Evolutionary conservation across 2,888 invertebrate genomes (phyloP), one percentile per base, ranked within the genome.

Genomic region (Drosophila meridiana): DNA sequence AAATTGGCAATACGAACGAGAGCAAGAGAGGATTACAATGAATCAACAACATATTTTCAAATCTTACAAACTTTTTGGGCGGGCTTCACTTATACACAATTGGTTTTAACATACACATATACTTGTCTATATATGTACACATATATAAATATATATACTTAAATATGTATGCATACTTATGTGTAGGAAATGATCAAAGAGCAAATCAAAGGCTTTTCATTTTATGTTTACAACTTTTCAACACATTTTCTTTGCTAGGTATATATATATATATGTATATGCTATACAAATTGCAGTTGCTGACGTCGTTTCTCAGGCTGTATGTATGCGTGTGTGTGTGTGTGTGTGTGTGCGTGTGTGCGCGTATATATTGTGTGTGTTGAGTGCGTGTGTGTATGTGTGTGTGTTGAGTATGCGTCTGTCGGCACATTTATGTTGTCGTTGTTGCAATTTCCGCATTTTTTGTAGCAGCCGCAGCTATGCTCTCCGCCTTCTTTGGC

Each of bases 1-100:
- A 82, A 91, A 88, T 90, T 91, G 90, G 91, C 91, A 91, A 91
- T 78, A 72, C 72, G 78, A 87, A 87, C 75, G 91, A 90, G 90
- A 90, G 90, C 76, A 91, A 88, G 91, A 90, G 90, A 91, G 90
- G 72, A 83, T 69, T 78, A 82, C 73, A 78, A 85, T 71, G 86
- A 87, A 82, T 84, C 69, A 78, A 81, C 76, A 82, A 86, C 64
- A 83, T 78, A 73, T 63, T 73, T 75, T 71, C 63, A 56, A 80
- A 78, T 77, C 57, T 53, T 68, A 58, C 32, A 26, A 53, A 69
- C 64, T 59, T 60, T 71, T 80, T 91, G 91, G 90, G 87, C 90
- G 88, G 90, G 80, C 78, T 73, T 80, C 66, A 69, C 82, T 86
- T 87, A 91, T 90, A 91, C 90, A 87, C 86, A 91, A 89, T 80